Conservation (phyloP, 2,888 invertebrate species). For the Rugalucina vietnamica region DNA sequence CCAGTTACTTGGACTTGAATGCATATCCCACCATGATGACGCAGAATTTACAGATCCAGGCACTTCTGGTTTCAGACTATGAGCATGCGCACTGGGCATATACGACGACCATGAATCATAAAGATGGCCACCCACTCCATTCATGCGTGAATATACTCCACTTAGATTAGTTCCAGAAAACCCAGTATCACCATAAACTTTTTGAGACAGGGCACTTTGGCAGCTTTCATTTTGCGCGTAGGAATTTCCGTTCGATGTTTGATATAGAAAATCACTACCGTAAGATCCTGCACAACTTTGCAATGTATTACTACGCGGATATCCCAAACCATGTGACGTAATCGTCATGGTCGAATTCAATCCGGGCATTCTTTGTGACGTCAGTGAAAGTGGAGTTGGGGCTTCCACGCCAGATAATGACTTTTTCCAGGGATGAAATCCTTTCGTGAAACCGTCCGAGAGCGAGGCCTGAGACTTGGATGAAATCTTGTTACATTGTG, state of each 20-base stretch:
- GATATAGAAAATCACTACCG: constrained; percentile 90
- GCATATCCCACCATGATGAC: constrained; percentile 94
- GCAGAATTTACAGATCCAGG: constrained; percentile 86
- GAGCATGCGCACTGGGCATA: constrained; percentile 86
- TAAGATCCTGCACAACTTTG: constrained; percentile 62
- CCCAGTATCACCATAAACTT: constrained; percentile 71
- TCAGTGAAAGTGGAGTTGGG: constrained; percentile 68
- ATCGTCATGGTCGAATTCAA: constrained; percentile 69
- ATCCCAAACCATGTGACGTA: constrained; percentile 67
- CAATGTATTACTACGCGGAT: constrained; percentile 64
- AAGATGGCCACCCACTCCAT: constrained; percentile 87
- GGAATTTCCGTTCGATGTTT: constrained; percentile 87
- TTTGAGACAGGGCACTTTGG: constrained; percentile 78
- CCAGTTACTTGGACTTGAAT: constrained; percentile 83
- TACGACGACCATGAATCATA: constrained; percentile 99
- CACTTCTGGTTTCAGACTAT: constrained; percentile 90
- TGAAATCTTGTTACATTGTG: constrained; percentile 98
- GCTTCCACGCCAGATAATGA: constrained; percentile 66
- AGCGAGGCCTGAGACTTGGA: constrained; percentile 97
- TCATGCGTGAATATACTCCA: constrained; percentile 90
- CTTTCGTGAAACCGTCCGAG: constrained; percentile 95
- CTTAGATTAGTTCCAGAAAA: constrained; percentile 67
- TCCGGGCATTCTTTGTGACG: constrained; percentile 69
- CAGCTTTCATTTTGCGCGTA: constrained; percentile 77
- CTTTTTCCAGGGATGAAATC: constrained; percentile 79